A percentile compares a stretch with the other conserved stretches of the same genome.
These are phyloP conservation scores for Ichneumoninae sp. DNA, from an alignment of 2,888 invertebrate species.

Conservation along the genomic window DNA sequence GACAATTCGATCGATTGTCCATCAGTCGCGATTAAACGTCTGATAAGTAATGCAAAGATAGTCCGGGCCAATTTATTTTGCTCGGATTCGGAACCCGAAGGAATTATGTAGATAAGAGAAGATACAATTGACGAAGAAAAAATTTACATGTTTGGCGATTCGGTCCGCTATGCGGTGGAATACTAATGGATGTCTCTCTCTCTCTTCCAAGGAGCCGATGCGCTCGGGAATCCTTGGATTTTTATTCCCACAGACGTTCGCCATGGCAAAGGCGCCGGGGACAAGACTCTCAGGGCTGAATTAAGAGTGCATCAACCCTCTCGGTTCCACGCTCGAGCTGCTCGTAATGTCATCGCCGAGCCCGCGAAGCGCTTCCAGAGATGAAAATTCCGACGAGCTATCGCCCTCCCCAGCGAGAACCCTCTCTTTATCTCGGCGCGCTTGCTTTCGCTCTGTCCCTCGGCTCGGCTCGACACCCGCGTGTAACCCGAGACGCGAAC, in stretches of 20 bases:
- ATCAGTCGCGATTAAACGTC: slow-evolving; percentile 2
- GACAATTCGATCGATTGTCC: slow-evolving; percentile 7
- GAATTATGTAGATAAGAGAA: slow-evolving; percentile 21
- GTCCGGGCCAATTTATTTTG: neutral
- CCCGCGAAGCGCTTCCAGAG: slow-evolving; percentile 30
- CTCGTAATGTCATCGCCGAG: slow-evolving; percentile 22
- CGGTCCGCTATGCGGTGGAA: slow-evolving; percentile 39
- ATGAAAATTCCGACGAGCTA: slow-evolving; percentile 45
- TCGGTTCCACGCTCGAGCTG: slow-evolving; percentile 17
- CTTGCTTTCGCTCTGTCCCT: slow-evolving; percentile 3
- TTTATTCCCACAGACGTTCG: neutral
- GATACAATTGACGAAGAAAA: slow-evolving; percentile 42
- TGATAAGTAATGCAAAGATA: slow-evolving; percentile 29
- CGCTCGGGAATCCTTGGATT: slow-evolving; percentile 24
- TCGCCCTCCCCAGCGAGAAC: neutral
- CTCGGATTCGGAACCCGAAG: neutral
- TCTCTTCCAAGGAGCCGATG: neutral
- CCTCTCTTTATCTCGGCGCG: slow-evolving; percentile 10
- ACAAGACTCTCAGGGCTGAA: slow-evolving; percentile 28
- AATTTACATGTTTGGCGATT: slow-evolving; percentile 52
- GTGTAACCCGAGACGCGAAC: slow-evolving; percentile 10
- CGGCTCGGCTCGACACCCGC: slow-evolving; percentile 17
- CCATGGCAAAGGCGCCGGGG: slow-evolving; percentile 8
- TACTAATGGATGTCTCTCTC: slow-evolving; percentile 46
- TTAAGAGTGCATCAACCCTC: slow-evolving; percentile 46